phyloP scores from a whole-genome alignment of 2,113 vertebrate genomes.

The Isurus oxyrinchus region DNA sequence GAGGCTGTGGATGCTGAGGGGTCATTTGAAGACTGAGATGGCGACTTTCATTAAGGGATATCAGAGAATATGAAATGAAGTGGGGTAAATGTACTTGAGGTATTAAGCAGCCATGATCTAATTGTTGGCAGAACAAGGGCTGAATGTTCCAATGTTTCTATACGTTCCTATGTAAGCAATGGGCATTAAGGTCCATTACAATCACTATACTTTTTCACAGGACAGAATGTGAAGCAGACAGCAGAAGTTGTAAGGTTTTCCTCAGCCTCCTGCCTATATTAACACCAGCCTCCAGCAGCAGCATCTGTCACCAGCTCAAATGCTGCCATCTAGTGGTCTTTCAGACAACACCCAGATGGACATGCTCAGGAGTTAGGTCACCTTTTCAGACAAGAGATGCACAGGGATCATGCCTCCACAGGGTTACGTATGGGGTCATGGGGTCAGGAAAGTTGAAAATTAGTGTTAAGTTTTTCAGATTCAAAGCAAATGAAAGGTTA shows the following conservation, averaged over 20 bases:
- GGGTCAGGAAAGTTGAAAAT: background rate
- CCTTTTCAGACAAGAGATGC: background rate
- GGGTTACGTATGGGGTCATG: background rate
- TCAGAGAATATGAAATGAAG: background rate
- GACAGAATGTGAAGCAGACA: background rate
- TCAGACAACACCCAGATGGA: background rate
- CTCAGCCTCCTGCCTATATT: background rate
- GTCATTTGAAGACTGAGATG: background rate
- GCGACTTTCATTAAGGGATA: background rate
- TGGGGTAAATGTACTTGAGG: background rate
- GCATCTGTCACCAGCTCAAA: background rate
- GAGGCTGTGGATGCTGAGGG: background rate
- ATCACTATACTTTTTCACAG: background rate
- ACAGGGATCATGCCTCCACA: background rate
- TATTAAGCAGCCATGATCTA: background rate
- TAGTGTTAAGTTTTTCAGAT: background rate
- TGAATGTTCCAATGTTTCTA: background rate
- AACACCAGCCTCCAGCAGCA: background rate
- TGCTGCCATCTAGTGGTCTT: slow-evolving; percentile 3
- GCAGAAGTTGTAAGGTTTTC: background rate
- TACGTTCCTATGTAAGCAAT: background rate
- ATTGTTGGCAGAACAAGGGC: background rate
- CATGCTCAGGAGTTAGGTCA: background rate
- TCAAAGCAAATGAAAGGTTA: background rate
- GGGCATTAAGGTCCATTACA: background rate